Percentiles rank a stretch among this genome's conserved stretches.
Evolutionary conservation across 2,888 invertebrate genomes (phyloP).

Genomic region (Platynereis dumerilii): DNA sequence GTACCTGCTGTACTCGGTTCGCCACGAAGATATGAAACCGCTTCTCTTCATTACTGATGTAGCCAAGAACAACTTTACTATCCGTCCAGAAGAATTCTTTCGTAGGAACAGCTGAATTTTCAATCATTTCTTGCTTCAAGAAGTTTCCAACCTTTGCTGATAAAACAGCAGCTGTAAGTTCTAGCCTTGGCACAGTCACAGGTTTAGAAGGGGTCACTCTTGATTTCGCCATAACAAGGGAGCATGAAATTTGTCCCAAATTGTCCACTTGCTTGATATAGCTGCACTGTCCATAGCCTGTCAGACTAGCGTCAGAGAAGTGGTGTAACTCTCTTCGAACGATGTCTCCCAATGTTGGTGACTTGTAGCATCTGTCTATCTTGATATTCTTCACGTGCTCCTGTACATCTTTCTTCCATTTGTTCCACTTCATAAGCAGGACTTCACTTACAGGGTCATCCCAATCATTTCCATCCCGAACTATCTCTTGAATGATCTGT

Average conservation of each 20-base stretch:
- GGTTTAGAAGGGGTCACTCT: slow-evolving; percentile 23
- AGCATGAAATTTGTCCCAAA: slow-evolving; percentile 28
- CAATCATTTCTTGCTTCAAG: slow-evolving; percentile 25
- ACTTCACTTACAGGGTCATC: slow-evolving; percentile 32
- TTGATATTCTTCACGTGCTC: neutral
- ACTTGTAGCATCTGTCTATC: slow-evolving; percentile 26
- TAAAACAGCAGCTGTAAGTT: slow-evolving; percentile 25
- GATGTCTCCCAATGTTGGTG: slow-evolving; percentile 30
- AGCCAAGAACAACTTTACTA: slow-evolving; percentile 27
- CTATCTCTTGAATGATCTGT: slow-evolving; percentile 38
- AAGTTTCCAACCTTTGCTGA: slow-evolving; percentile 21
- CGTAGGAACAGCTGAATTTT: neutral
- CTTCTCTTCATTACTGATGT: slow-evolving; percentile 31
- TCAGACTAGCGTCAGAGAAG: slow-evolving; percentile 38
- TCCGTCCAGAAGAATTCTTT: slow-evolving; percentile 34
- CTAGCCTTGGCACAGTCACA: slow-evolving; percentile 26
- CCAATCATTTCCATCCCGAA: slow-evolving; percentile 34
- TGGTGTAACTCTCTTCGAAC: slow-evolving; percentile 34
- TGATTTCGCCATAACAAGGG: slow-evolving; percentile 27
- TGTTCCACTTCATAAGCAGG: neutral
- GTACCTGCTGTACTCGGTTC: slow-evolving; percentile 42
- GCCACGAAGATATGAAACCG: slow-evolving; percentile 44
- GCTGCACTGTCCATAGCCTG: slow-evolving; percentile 40
- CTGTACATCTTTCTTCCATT: slow-evolving; percentile 8
- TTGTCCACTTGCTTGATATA: slow-evolving; percentile 34